These are phyloP conservation scores for Caranx ignobilis DNA, from an alignment of 2,113 vertebrate genomes.

Conservation along the genomic window DNA sequence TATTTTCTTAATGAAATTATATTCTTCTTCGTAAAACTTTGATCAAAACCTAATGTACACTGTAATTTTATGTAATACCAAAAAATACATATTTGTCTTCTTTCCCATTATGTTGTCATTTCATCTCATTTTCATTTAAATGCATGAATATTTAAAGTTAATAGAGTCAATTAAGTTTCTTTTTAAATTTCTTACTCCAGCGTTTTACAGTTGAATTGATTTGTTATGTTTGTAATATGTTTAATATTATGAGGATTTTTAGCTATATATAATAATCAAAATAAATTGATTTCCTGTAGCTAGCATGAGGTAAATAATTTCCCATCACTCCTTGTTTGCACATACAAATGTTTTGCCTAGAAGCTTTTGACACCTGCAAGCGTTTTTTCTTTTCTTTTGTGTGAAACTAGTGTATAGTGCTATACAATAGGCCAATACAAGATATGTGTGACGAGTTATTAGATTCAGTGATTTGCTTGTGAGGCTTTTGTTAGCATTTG, in stretches of 20 bases:
- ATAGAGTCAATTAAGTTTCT: not conserved
- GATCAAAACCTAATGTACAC: not conserved
- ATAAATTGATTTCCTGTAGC: not conserved
- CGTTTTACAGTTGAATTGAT: not conserved
- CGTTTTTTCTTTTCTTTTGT: conserved; percentile 11
- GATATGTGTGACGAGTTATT: conserved; percentile 23
- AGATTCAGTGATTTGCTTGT: conserved; percentile 27
- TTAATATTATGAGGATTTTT: not conserved
- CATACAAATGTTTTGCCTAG: not conserved
- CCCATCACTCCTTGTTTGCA: not conserved
- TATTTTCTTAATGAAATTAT: not conserved
- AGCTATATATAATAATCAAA: not conserved
- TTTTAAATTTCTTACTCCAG: not conserved
- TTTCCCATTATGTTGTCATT: not conserved
- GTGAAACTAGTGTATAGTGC: not conserved
- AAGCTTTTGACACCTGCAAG: not conserved
- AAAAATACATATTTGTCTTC: not conserved
- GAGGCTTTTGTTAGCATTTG: conserved; percentile 37
- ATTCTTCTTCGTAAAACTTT: not conserved
- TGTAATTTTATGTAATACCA: not conserved
- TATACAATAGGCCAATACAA: conserved; percentile 15
- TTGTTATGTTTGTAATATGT: conserved; percentile 1
- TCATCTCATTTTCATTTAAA: conserved; percentile 22
- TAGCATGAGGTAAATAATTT: not conserved
- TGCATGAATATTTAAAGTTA: conserved; percentile 4